Evolutionary conservation across 2,888 invertebrate species (phyloP).

Genomic region (Pseudoips prasinana): DNA sequence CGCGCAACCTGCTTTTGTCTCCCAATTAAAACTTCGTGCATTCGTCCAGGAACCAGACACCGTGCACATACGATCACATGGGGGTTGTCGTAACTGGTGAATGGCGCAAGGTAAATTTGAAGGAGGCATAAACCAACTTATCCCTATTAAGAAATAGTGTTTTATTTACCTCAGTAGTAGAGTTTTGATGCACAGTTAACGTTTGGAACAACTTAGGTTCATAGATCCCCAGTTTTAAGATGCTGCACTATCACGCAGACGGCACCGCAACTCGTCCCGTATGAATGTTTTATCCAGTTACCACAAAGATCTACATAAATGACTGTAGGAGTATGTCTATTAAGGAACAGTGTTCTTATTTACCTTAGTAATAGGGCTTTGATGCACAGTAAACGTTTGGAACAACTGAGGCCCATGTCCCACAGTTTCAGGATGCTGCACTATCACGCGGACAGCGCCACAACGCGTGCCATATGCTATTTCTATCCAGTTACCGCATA

Average conservation of each 20-base stretch:
- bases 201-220: conserved; percentile 99
- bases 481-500: conserved; percentile 99
- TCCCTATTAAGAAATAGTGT: too few species aligned
- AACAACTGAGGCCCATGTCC: conserved; percentile 99
- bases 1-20: too few species aligned
- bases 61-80: too few species aligned
- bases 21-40: too few species aligned
- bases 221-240: conserved; percentile 98
- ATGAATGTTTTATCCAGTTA: conserved; percentile 99
- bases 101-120: too few species aligned
- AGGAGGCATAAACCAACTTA: too few species aligned
- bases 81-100: too few species aligned
- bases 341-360: too few species aligned
- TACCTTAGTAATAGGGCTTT: conserved; percentile 97
- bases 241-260: conserved; percentile 99
- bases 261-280: conserved; percentile 97
- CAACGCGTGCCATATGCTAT: conserved; percentile 99
- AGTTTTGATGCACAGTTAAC: conserved; percentile 97
- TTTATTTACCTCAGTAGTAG: conserved; percentile 94
- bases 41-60: too few species aligned
- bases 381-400: conserved; percentile 98
- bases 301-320: conserved; percentile 92
- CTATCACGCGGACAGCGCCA: conserved; percentile 97
- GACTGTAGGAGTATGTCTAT: too few species aligned
- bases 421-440: conserved; percentile 99